Evolutionary conservation across 1,140 invertebrate genomes (phyloP).

Genomic region (Brachionus rotundiformis): DNA sequence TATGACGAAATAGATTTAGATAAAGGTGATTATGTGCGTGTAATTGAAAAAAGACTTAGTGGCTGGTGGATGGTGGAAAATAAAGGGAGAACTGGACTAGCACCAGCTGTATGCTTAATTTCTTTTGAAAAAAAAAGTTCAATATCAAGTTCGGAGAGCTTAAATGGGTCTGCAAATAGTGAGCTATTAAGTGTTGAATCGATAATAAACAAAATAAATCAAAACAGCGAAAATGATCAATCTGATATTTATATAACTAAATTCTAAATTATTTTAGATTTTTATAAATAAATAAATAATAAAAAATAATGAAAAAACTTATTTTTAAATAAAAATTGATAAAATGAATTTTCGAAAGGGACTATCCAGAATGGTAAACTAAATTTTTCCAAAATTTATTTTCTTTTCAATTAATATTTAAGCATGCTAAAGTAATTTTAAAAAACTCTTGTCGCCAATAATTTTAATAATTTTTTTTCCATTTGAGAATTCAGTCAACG

Average conservation of each 20-base stretch:
- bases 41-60: background rate
- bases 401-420: no score
- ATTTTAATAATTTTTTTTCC: no score
- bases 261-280: background rate
- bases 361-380: no score
- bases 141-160: background rate
- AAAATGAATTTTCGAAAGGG: no score
- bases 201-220: background rate
- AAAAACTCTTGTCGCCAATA: no score
- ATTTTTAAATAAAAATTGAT: no score
- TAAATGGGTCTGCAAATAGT: background rate
- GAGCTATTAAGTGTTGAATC: background rate
- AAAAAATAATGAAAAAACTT: no score
- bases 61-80: background rate
- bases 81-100: background rate
- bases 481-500: no score
- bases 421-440: no score
- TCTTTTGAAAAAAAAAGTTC: background rate
- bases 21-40: background rate
- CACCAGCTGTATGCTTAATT: slow-evolving; percentile 1
- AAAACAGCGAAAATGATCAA: background rate
- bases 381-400: no score
- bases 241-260: background rate
- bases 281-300: background rate
- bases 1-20: background rate